Evolutionary conservation across 2,888 invertebrate species (phyloP).

Genomic region (Sarcophaga carnaria): DNA sequence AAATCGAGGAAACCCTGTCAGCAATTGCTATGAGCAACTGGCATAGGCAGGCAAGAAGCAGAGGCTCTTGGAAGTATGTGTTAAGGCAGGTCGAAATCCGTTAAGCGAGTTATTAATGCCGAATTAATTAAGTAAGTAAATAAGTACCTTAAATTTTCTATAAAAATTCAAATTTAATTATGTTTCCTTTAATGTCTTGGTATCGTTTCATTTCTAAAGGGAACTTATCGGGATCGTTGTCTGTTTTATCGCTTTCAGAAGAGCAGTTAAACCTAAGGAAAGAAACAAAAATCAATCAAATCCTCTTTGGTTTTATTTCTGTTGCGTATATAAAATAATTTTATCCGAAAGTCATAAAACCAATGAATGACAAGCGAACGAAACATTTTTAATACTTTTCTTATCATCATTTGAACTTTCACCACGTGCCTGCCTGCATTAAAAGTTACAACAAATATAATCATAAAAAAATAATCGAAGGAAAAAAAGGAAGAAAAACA

Average conservation of each 20-base stretch:
- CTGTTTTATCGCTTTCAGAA: no score
- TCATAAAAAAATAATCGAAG: neutral
- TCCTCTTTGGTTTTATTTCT: neutral
- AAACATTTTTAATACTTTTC: neutral
- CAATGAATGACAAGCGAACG: neutral
- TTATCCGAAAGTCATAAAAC: slow-evolving; percentile 31
- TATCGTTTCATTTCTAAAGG: neutral
- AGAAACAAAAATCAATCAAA: slow-evolving; percentile 17
- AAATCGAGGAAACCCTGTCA: no score
- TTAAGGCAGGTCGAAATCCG: no score
- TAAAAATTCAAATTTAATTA: no score
- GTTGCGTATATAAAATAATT: slow-evolving; percentile 20
- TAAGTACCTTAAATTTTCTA: no score
- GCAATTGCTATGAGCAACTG: no score
- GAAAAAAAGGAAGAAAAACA: neutral
- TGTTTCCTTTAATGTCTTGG: no score
- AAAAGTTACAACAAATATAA: neutral
- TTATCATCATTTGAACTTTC: neutral
- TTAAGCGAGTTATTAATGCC: no score
- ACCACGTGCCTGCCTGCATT: neutral
- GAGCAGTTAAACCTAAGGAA: no score
- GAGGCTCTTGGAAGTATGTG: no score
- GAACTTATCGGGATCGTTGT: neutral
- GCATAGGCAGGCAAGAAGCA: no score
- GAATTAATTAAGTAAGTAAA: no score